Evolutionary conservation across 2,113 vertebrate genomes (phyloP).

Genomic region (Tetrao urogallus): DNA sequence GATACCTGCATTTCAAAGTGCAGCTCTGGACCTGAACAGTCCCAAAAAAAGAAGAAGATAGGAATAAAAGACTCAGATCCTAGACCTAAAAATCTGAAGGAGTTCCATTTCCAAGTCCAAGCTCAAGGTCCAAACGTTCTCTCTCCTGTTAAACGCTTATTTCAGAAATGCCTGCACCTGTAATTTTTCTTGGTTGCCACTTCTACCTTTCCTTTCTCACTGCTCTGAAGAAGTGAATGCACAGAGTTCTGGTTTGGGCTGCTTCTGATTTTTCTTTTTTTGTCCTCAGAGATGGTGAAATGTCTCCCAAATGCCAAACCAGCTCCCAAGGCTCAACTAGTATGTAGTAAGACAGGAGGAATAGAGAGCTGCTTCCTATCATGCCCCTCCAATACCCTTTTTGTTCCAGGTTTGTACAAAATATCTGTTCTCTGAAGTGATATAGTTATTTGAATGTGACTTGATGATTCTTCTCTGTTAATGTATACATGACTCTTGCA

Average conservation of each 20-base stretch:
- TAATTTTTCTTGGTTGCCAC: background rate
- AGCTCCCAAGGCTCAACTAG: constrained; percentile 83
- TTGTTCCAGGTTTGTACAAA: constrained; percentile 85
- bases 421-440: background rate
- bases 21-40: background rate
- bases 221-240: background rate
- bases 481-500: background rate
- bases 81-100: background rate
- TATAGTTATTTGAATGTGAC: background rate
- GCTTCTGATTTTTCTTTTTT: background rate
- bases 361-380: constrained; percentile 91
- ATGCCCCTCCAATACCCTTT: constrained; percentile 89
- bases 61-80: background rate
- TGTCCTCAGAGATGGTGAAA: constrained; percentile 87
- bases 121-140: background rate
- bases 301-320: constrained; percentile 87
- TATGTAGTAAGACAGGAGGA: constrained; percentile 85
- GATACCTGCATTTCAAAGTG: background rate
- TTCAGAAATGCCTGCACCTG: background rate
- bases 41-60: background rate
- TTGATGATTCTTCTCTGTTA: background rate
- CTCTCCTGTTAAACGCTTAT: background rate
- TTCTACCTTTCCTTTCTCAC: background rate
- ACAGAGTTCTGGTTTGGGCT: background rate
- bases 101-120: background rate